Conservation (phyloP, 2,888 invertebrate species). For the Eustalomyia histrio region DNA sequence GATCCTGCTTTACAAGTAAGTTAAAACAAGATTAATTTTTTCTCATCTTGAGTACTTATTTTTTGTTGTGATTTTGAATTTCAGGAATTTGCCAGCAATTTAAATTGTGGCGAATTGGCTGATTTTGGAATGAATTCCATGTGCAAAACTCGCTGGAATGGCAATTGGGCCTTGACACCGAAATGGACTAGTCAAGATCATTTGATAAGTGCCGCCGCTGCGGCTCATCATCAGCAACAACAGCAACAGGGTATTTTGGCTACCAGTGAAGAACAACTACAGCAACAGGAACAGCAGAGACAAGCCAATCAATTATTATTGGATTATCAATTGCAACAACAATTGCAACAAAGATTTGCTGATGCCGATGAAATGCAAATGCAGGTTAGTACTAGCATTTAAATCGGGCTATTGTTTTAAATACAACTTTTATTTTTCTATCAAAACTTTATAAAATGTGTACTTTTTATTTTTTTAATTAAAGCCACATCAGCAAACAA, state of each 20-base stretch:
- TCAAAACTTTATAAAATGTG: no score
- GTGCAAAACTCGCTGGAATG: slow-evolving; percentile 79
- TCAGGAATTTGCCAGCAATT: slow-evolving; percentile 78
- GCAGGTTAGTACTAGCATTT: slow-evolving; percentile 69
- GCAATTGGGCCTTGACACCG: slow-evolving; percentile 75
- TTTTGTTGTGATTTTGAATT: slow-evolving; percentile 10
- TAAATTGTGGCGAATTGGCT: slow-evolving; percentile 78
- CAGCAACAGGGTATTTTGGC: slow-evolving; percentile 70
- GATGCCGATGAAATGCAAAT: slow-evolving; percentile 79
- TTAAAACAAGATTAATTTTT: not conserved
- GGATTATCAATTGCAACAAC: slow-evolving; percentile 80
- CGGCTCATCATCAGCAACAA: slow-evolving; percentile 71
- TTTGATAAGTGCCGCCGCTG: slow-evolving; percentile 74
- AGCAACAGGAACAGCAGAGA: slow-evolving; percentile 68
- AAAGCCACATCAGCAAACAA: slow-evolving; percentile 75
- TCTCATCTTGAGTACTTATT: not conserved
- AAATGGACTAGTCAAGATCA: slow-evolving; percentile 77
- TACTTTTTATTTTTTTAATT: not conserved
- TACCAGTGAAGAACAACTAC: slow-evolving; percentile 66
- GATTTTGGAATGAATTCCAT: slow-evolving; percentile 79
- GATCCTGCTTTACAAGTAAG: slow-evolving; percentile 76
- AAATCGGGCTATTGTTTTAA: no score
- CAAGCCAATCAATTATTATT: slow-evolving; percentile 76
- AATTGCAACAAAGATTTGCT: slow-evolving; percentile 77
- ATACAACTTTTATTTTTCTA: no score